Conservation (phyloP, 2,113 vertebrate species). For the Leuciscus idus region DNA sequence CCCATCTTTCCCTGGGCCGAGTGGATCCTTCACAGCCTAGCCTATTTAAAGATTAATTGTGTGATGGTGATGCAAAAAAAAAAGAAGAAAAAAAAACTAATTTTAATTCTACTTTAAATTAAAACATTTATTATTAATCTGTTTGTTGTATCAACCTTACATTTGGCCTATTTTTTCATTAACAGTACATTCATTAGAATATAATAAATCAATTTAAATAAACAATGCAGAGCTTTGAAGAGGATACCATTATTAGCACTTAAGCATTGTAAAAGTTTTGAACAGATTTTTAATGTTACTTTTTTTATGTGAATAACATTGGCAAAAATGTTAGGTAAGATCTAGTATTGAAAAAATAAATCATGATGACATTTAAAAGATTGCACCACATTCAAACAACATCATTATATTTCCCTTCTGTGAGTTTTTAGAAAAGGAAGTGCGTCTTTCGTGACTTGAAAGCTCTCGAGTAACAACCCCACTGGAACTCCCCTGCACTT, state of each 20-base stretch:
- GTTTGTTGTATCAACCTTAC: not conserved
- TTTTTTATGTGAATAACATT: not conserved
- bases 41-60: no score
- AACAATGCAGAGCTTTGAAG: not conserved
- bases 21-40: no score
- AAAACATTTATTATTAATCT: not conserved
- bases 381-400: not conserved
- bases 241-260: not conserved
- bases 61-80: no score
- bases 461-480: conserved; percentile 14
- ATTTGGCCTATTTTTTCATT: not conserved
- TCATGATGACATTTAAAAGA: conserved; percentile 23
- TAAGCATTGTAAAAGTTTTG: not conserved
- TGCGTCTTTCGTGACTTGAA: conserved; percentile 2
- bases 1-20: no score
- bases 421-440: conserved; percentile 1
- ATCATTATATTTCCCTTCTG: not conserved
- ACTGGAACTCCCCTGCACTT: not conserved
- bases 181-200: not conserved
- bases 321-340: not conserved
- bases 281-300: not conserved
- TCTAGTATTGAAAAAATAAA: not conserved
- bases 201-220: not conserved
- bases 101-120: no score
- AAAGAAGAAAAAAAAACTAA: no score